These are phyloP conservation scores for Molossus alvarezi DNA, from an alignment of 2,797 vertebrate genomes.

Conservation along the genomic window DNA sequence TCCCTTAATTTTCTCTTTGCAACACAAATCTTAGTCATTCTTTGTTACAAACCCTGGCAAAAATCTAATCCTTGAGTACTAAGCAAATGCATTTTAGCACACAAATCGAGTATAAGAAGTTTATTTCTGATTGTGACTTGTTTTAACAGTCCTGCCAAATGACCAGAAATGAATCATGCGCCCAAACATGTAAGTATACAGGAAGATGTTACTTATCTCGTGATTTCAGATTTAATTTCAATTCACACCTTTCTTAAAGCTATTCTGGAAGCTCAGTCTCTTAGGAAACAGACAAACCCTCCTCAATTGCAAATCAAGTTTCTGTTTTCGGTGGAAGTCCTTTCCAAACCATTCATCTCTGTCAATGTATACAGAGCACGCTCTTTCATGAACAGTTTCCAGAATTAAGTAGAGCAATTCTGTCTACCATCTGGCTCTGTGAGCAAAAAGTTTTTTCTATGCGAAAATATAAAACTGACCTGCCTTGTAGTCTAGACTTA, in stretches of 20 bases:
- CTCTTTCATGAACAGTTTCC: conserved; percentile 72
- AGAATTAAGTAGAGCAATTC: conserved; percentile 76
- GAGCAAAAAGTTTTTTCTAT: conserved; percentile 69
- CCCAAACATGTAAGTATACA: conserved; percentile 17
- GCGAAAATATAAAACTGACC: conserved; percentile 77
- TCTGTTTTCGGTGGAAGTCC: conserved; percentile 69
- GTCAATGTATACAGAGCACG: conserved; percentile 40
- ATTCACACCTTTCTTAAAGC: conserved; percentile 58
- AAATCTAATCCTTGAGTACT: conserved; percentile 24
- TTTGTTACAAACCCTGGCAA: conserved; percentile 69
- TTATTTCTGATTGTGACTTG: conserved; percentile 74
- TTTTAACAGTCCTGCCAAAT: conserved; percentile 60
- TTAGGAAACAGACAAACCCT: conserved; percentile 56
- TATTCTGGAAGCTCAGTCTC: conserved; percentile 73
- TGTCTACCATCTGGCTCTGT: conserved; percentile 82
- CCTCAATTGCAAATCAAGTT: conserved; percentile 68
- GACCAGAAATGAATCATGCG: conserved; percentile 73
- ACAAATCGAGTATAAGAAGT: conserved; percentile 69
- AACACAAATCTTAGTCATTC: conserved; percentile 73
- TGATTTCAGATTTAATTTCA: conserved; percentile 79
- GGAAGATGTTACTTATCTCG: conserved; percentile 66
- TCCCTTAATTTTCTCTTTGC: conserved; percentile 74
- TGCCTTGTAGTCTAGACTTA: conserved; percentile 82
- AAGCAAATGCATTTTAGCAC: conserved; percentile 44
- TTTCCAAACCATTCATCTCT: conserved; percentile 79